Evolutionary conservation across 2,113 vertebrate species (phyloP), one percentile per base, ranked within the genome.

Genomic region (Diphyllodes magnificus): DNA sequence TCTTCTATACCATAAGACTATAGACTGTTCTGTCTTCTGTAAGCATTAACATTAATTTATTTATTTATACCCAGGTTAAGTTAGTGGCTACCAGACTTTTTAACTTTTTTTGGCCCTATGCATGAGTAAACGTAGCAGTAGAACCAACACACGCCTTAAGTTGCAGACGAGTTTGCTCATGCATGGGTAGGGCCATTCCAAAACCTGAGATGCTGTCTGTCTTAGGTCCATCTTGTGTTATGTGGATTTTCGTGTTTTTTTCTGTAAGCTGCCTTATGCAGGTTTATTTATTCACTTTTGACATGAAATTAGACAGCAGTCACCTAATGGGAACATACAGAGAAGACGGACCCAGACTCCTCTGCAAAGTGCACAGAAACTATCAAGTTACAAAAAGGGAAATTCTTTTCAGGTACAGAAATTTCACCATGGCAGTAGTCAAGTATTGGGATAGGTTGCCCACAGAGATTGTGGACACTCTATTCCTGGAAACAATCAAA

Each of bases 81-180:
- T 28, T 51, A 51, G 20, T 9, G 2, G 17, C 44, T 35, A 50
- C 4, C 25, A 73, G 63, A 24, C 4, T 17, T 51, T 59, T 47
- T 9, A 16, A 8, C 1, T 30, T 18, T 44, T 88, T 28, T 15
- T n/a, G 16, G 1, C 24, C 17, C 19, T 27, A 28, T 5, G 0
- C 1, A 2, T 24, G 30, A 30, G n/a, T 54, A 60, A 82, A 45
- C 0, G 1, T 2, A 31, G 13, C 20, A 51, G 45, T 27, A 72
- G 33, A 86, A 79, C 13, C 6, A 72, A 35, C 10, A 33, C 1
- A 10, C 6, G 44, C 3, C 8, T 72, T 63, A 13, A 59, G 20
- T 0, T 30, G 14, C 14, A 69, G 56, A 65, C 47, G 20, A 45
- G 33, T 79, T 79, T 39, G 6, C 15, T 51, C 27, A 24, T 17